phyloP scores from a whole-genome alignment of 2,888 invertebrate genomes.

The Cephus runcator region DNA sequence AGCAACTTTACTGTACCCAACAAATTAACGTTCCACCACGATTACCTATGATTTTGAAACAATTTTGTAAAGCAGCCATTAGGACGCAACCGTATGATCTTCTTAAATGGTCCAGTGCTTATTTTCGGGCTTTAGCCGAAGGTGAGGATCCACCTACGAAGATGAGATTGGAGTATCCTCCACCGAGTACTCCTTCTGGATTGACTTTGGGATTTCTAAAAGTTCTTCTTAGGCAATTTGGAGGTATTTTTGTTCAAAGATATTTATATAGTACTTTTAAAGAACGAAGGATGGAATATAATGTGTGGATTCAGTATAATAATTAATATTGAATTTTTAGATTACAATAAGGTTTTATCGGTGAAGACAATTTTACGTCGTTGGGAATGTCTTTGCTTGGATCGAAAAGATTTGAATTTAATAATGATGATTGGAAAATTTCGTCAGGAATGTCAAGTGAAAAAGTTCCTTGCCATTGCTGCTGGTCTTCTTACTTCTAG shows the following conservation, averaged over 20 bases:
- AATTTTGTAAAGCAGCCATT: constrained; percentile 91
- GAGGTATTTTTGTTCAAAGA: constrained; percentile 44
- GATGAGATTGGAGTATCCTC: constrained; percentile 78
- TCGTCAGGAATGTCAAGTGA: constrained; percentile 74
- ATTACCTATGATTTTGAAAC: constrained; percentile 84
- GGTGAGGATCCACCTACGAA: constrained; percentile 86
- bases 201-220: constrained; percentile 84
- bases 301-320: background rate
- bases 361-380: constrained; percentile 64
- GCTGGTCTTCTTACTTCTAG: constrained; percentile 77
- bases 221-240: constrained; percentile 81
- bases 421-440: constrained; percentile 80
- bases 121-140: constrained; percentile 82
- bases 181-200: constrained; percentile 76
- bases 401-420: constrained; percentile 73
- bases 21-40: constrained; percentile 86
- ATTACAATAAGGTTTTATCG: constrained; percentile 56
- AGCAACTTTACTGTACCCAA: constrained; percentile 82
- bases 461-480: constrained; percentile 80
- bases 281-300: background rate
- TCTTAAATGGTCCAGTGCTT: constrained; percentile 83
- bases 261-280: background rate
- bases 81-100: constrained; percentile 90
- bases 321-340: constrained; percentile 21
- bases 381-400: constrained; percentile 77